phyloP scores from a whole-genome alignment of 1,140 invertebrate species.

The Neotoxoptera formosana region DNA sequence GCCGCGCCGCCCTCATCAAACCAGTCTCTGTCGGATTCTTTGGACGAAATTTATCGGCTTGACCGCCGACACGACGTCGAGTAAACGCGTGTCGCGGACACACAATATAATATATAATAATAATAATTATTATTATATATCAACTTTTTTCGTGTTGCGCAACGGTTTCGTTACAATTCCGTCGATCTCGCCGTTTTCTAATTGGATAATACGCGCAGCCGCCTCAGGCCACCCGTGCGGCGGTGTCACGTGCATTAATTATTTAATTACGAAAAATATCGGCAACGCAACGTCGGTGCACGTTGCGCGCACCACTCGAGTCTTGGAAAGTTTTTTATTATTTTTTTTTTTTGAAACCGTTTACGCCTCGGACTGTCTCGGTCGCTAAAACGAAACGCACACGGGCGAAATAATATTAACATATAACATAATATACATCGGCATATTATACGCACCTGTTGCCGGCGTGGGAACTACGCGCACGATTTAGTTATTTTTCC shows the following conservation, averaged over 20 bases:
- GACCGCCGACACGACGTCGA: background rate
- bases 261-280: conserved; percentile 7
- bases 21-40: background rate
- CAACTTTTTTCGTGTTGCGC: background rate
- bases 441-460: background rate
- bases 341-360: background rate
- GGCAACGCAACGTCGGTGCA: background rate
- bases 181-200: conserved; percentile 40
- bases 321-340: background rate
- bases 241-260: conserved; percentile 12
- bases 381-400: background rate
- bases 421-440: background rate
- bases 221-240: background rate
- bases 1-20: background rate
- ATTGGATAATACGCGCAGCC: background rate
- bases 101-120: background rate
- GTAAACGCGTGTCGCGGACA: background rate
- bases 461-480: background rate
- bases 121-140: background rate
- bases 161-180: conserved; percentile 30
- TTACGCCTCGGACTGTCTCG: background rate
- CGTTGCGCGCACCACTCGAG: background rate
- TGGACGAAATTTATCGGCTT: conserved; percentile 14
- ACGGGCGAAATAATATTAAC: background rate
- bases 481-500: background rate